Conservation (phyloP, 2,797 vertebrate genomes). For the Melanotaenia maccullochi region DNA sequence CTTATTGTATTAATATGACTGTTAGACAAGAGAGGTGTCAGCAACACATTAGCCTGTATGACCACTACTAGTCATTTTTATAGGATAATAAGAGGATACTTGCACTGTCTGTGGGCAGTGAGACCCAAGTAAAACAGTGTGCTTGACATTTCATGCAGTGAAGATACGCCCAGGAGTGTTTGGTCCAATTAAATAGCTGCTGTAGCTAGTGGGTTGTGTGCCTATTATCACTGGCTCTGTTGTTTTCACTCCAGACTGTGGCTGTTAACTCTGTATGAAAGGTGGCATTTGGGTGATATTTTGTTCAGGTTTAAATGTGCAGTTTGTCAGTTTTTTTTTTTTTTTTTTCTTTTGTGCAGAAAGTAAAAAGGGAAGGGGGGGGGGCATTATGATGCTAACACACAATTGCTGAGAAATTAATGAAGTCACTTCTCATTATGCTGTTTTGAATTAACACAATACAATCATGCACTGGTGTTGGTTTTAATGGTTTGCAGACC, state of each 20-base stretch:
- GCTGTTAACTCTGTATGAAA: conserved; percentile 22
- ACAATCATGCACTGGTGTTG: conserved; percentile 6
- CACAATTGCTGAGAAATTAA: not conserved
- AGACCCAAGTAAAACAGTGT: conserved; percentile 37
- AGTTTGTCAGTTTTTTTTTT: not conserved
- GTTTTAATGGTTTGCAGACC: conserved; percentile 31
- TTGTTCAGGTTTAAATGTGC: not conserved
- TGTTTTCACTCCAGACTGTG: conserved; percentile 24
- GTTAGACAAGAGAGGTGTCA: conserved; percentile 15
- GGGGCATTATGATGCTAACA: not conserved
- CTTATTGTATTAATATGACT: conserved; percentile 3
- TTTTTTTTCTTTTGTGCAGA: not conserved
- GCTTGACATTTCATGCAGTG: conserved; percentile 50
- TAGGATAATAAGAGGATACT: conserved; percentile 41
- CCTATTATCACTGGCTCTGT: conserved; percentile 31
- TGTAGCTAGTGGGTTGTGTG: conserved; percentile 25
- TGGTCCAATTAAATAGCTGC: conserved; percentile 57
- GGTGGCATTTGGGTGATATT: conserved; percentile 11
- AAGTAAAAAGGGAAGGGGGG: not conserved
- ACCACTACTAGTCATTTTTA: conserved; percentile 18
- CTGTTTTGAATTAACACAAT: conserved; percentile 1
- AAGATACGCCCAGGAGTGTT: conserved; percentile 42
- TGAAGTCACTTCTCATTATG: not conserved
- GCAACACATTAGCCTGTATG: conserved; percentile 34
- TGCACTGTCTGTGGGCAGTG: conserved; percentile 32